Percentiles rank a stretch among this genome's conserved stretches.
phyloP scores from a whole-genome alignment of 2,113 vertebrate genomes.

The Acinonyx jubatus region DNA sequence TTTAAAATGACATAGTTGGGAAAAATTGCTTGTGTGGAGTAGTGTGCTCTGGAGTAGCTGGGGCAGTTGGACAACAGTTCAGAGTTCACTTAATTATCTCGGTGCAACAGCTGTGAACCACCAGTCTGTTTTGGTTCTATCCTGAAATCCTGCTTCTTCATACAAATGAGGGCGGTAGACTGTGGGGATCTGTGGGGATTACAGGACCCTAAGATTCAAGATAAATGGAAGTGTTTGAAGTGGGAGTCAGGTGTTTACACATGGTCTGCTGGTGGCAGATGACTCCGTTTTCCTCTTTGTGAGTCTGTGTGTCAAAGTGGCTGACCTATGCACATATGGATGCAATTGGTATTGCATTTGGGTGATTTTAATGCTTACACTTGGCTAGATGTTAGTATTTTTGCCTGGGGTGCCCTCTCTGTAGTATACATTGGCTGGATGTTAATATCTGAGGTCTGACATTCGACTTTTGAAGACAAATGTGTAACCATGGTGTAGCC shows the following conservation, averaged over 20 bases:
- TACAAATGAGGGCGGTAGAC: neutral
- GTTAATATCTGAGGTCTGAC: neutral
- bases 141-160: neutral
- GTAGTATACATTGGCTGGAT: neutral
- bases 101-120: neutral
- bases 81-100: neutral
- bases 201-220: neutral
- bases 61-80: no score
- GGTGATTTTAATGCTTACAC: neutral
- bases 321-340: neutral
- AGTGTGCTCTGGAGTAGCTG: neutral
- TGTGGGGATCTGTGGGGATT: neutral
- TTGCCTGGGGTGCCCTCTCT: neutral
- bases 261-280: neutral
- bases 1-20: neutral
- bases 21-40: neutral
- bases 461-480: neutral
- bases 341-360: neutral
- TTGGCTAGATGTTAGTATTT: neutral
- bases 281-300: neutral
- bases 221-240: neutral
- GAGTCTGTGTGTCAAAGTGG: neutral
- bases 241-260: neutral
- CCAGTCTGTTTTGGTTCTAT: neutral
- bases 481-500: neutral